A percentile compares a stretch with the other conserved stretches of the same genome.
Conservation (phyloP, 2,113 vertebrate species). For the Dasyprocta punctata region DNA sequence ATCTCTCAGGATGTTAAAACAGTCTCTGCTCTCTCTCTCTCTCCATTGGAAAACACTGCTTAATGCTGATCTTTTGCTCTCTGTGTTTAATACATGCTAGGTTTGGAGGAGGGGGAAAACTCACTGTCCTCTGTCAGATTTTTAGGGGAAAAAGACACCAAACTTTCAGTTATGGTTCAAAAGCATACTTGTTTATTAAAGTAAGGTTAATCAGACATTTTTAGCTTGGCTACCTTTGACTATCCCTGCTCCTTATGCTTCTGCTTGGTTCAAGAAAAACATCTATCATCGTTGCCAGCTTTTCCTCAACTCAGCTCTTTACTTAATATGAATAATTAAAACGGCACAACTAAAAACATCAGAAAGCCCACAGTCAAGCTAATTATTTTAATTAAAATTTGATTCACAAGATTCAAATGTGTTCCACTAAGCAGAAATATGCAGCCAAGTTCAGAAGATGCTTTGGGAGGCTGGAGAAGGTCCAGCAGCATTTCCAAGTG, state of each 20-base stretch:
- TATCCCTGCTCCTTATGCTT: background rate
- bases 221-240: background rate
- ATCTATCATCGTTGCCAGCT: conserved; percentile 33
- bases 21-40: background rate
- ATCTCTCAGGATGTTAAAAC: background rate
- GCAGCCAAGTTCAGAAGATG: conserved; percentile 52
- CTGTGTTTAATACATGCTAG: background rate
- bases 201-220: background rate
- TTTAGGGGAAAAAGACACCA: background rate
- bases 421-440: conserved; percentile 50
- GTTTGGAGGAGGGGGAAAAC: background rate
- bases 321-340: conserved; percentile 79
- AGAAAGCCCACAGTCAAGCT: conserved; percentile 63
- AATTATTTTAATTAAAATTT: conserved; percentile 79
- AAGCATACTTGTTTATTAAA: conserved; percentile 23
- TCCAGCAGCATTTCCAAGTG: conserved; percentile 40
- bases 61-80: background rate
- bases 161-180: background rate
- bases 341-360: conserved; percentile 54
- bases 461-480: conserved; percentile 42
- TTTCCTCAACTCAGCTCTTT: conserved; percentile 67
- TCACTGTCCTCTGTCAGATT: background rate
- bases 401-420: conserved; percentile 62
- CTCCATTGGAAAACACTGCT: background rate
- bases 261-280: conserved; percentile 41